phyloP scores from a whole-genome alignment of 2,113 vertebrate genomes.

The Ceyx margarethae region DNA sequence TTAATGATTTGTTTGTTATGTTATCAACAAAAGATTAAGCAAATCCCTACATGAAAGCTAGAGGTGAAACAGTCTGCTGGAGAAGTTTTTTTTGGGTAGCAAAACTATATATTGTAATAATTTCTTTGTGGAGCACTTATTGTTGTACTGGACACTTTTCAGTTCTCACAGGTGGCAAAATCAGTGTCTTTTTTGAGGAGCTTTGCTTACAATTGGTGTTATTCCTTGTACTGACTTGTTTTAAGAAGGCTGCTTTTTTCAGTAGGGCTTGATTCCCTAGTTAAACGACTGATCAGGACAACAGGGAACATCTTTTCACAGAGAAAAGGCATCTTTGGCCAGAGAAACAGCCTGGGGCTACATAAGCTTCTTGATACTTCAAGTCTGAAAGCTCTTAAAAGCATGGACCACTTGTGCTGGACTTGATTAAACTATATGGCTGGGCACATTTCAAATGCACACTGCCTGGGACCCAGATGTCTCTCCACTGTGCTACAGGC shows the following conservation, averaged over 20 bases:
- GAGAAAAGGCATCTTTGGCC: not conserved
- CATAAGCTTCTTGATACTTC: not conserved
- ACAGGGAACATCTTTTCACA: not conserved
- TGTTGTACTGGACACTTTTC: not conserved
- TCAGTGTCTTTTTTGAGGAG: not conserved
- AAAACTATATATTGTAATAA: not conserved
- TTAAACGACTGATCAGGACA: not conserved
- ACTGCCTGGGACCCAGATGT: not conserved
- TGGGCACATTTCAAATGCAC: rapidly evolving
- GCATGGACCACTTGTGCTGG: not conserved
- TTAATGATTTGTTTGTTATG: constrained; percentile 55
- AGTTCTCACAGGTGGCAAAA: not conserved
- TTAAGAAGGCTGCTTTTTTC: not conserved
- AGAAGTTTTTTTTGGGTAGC: not conserved
- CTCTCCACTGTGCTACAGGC: not conserved
- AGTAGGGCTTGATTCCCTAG: not conserved
- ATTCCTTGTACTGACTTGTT: not conserved
- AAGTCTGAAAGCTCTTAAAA: not conserved
- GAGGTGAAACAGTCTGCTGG: not conserved
- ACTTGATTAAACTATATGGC: not conserved
- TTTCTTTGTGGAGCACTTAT: not conserved
- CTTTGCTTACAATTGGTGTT: not conserved
- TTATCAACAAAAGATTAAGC: constrained; percentile 34
- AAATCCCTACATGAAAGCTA: not conserved
- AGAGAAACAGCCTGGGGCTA: not conserved